phyloP scores from a whole-genome alignment of 2,888 invertebrate genomes.

The Portevinia maculata region DNA sequence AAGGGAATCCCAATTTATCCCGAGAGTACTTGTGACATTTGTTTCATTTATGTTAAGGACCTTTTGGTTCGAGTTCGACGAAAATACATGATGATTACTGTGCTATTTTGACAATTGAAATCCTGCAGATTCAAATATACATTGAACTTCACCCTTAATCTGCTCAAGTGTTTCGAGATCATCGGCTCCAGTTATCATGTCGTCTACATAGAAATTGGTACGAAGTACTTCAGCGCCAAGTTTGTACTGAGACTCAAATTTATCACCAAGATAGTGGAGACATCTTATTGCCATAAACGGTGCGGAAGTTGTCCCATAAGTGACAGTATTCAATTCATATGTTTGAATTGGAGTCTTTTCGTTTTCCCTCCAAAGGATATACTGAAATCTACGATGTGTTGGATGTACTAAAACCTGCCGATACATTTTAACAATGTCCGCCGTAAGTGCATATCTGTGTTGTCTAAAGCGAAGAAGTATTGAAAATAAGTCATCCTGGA shows the following conservation, averaged over 20 bases:
- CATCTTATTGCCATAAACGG: slow-evolving; percentile 53
- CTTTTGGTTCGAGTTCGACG: not conserved
- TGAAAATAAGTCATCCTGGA: slow-evolving; percentile 44
- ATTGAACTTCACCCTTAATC: not conserved
- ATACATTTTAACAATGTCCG: slow-evolving; percentile 52
- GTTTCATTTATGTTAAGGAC: slow-evolving; percentile 28
- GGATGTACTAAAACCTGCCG: slow-evolving; percentile 48
- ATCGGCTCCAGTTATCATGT: slow-evolving; percentile 1
- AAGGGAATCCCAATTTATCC: slow-evolving; percentile 42
- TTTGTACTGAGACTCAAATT: slow-evolving; percentile 71
- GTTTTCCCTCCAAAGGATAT: slow-evolving; percentile 35
- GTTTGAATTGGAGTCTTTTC: not conserved
- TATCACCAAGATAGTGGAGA: slow-evolving; percentile 48
- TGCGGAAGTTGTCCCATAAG: slow-evolving; percentile 52
- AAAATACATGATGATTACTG: not conserved
- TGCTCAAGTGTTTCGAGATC: not conserved
- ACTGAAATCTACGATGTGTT: slow-evolving; percentile 33
- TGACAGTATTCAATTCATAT: slow-evolving; percentile 22
- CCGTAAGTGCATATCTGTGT: slow-evolving; percentile 19
- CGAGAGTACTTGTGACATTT: slow-evolving; percentile 42
- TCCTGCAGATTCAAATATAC: not conserved
- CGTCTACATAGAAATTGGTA: slow-evolving; percentile 44
- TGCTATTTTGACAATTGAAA: slow-evolving; percentile 22
- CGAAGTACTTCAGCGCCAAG: slow-evolving; percentile 42
- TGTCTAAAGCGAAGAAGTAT: slow-evolving; percentile 53